These are phyloP conservation scores for Drusus annulatus DNA, from an alignment of 1,140 invertebrate species.

Conservation along the genomic window DNA sequence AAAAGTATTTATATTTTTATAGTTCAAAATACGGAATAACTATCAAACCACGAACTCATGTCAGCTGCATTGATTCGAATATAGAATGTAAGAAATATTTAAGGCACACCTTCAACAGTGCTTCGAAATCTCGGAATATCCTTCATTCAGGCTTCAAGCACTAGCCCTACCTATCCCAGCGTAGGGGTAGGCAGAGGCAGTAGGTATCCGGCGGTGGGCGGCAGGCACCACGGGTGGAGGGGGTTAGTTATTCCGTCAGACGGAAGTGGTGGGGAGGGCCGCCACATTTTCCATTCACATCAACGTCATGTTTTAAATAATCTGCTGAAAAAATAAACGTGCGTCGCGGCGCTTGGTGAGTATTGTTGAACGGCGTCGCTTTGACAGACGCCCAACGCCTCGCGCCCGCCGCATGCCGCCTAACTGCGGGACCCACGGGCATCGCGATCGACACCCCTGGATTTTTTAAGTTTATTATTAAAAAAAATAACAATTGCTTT, in stretches of 20 bases:
- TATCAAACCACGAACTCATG: too few relatives aligned
- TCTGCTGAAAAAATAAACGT: slow-evolving; percentile 50
- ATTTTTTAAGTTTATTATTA: background rate
- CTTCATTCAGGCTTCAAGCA: background rate
- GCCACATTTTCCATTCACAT: slow-evolving; percentile 48
- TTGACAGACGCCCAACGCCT: slow-evolving; percentile 30
- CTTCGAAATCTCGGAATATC: too few relatives aligned
- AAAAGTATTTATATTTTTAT: too few relatives aligned
- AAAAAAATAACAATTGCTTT: background rate
- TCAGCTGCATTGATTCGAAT: too few relatives aligned
- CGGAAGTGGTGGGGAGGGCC: slow-evolving; percentile 26
- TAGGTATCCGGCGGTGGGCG: too few relatives aligned
- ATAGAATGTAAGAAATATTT: too few relatives aligned
- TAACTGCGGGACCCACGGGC: background rate
- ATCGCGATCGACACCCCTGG: slow-evolving; percentile 7
- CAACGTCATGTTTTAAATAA: slow-evolving; percentile 56
- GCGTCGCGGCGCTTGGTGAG: slow-evolving; percentile 21
- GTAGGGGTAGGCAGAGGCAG: too few relatives aligned
- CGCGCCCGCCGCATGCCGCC: slow-evolving; percentile 2
- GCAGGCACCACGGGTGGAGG: background rate
- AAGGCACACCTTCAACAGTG: too few relatives aligned
- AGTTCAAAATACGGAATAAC: too few relatives aligned
- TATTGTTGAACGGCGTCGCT: slow-evolving; percentile 38
- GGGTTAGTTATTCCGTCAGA: slow-evolving; percentile 24
- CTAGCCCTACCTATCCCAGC: background rate